Conservation (phyloP, 2,888 invertebrate genomes). For the Drosophila picticornis region DNA sequence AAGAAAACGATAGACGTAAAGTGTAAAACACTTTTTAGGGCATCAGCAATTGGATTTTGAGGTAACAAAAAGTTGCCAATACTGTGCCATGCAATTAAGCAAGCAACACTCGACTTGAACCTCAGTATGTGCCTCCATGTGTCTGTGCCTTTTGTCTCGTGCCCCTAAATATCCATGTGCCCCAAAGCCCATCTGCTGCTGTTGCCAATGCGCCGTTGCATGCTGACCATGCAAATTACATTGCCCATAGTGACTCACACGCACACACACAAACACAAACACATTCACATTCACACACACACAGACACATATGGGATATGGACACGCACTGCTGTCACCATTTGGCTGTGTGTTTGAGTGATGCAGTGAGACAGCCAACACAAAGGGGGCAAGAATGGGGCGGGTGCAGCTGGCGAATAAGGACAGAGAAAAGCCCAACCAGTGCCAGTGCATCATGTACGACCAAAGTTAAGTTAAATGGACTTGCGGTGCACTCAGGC, state of each 20-base stretch:
- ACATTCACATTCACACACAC: conserved; percentile 2
- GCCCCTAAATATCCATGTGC: conserved; percentile 15
- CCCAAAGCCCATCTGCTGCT: conserved; percentile 39
- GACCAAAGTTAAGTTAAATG: conserved; percentile 77
- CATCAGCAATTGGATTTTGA: conserved; percentile 64
- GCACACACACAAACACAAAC: conserved; percentile 2
- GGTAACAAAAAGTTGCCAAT: conserved; percentile 69
- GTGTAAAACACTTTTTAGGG: conserved; percentile 44
- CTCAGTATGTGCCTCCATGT: conserved; percentile 4
- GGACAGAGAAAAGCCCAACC: conserved; percentile 37
- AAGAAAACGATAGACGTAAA: conserved; percentile 53
- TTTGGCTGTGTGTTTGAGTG: conserved; percentile 74
- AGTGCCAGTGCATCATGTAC: conserved; percentile 44
- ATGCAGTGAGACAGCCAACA: conserved; percentile 64
- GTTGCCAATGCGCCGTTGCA: conserved; percentile 45
- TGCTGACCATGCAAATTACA: conserved; percentile 80
- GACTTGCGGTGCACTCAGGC: conserved; percentile 81
- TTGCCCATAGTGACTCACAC: conserved; percentile 46
- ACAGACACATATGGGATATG: conserved; percentile 40
- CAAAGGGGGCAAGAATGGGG: background rate
- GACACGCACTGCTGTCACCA: conserved; percentile 70
- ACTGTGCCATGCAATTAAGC: conserved; percentile 75
- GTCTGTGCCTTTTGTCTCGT: conserved; percentile 4
- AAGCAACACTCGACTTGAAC: conserved; percentile 29
- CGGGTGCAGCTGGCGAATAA: conserved; percentile 7